A percentile compares a stretch with the other conserved stretches of the same genome.
Conservation (phyloP, 2,888 invertebrate species). For the Mythimna albipuncta region DNA sequence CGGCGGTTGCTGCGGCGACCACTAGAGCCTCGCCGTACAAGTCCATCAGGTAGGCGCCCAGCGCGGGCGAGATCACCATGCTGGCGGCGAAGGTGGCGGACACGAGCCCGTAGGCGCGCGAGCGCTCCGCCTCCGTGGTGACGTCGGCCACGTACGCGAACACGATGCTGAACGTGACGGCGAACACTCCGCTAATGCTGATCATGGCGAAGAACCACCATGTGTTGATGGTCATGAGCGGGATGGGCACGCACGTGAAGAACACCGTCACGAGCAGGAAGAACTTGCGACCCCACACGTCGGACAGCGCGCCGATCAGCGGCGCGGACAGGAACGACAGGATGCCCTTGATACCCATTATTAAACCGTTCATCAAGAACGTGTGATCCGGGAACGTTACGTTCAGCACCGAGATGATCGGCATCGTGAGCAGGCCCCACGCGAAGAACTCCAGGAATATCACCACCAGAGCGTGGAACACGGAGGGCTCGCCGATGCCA, state of each 20-base stretch:
- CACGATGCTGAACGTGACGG: conserved; percentile 99
- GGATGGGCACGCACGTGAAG: conserved; percentile 99
- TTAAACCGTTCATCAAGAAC: conserved; percentile 99
- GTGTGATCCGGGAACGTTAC: conserved; percentile 99
- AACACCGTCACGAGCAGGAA: conserved; percentile 99
- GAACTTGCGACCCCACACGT: conserved; percentile 99
- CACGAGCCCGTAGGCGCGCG: conserved; percentile 98
- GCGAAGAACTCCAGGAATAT: conserved; percentile 99
- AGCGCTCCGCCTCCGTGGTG: conserved; percentile 98
- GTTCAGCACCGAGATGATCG: conserved; percentile 98
- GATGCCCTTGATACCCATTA: conserved; percentile 99
- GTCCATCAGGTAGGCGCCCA: conserved; percentile 97
- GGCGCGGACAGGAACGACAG: conserved; percentile 99
- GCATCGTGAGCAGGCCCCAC: conserved; percentile 99
- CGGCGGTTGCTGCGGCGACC: conserved; percentile 98
- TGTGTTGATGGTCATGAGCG: conserved; percentile 99
- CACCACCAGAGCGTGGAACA: conserved; percentile 99
- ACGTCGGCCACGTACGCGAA: conserved; percentile 99
- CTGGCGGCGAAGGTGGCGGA: conserved; percentile 99
- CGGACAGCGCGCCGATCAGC: conserved; percentile 98
- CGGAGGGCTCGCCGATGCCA: conserved; percentile 98
- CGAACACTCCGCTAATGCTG: conserved; percentile 99
- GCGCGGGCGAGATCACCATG: conserved; percentile 99
- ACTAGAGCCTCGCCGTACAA: conserved; percentile 96
- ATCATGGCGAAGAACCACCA: conserved; percentile 99